Conservation (phyloP, 2,888 invertebrate species). For the Aporophyla lueneburgensis region DNA sequence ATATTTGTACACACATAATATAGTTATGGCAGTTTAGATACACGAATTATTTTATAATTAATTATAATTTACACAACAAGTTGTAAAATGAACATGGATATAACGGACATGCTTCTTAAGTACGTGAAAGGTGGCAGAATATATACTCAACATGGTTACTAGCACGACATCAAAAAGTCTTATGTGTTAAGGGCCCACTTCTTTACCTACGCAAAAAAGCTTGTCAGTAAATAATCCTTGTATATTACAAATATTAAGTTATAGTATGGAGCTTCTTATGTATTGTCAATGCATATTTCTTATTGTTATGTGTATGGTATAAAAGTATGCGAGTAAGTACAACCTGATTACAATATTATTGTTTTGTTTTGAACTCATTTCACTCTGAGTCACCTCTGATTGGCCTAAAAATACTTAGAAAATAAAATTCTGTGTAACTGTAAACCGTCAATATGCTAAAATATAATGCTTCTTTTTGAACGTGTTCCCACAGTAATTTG, state of each 20-base stretch:
- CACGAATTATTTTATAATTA: constrained; percentile 26
- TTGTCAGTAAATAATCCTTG: constrained; percentile 17
- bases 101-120: constrained; percentile 18
- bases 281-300: constrained; percentile 40
- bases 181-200: constrained; percentile 3
- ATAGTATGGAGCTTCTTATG: constrained; percentile 2
- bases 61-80: constrained; percentile 25
- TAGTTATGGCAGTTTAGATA: constrained; percentile 54
- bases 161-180: constrained; percentile 18
- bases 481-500: not conserved
- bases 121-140: constrained; percentile 36
- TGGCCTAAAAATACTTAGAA: constrained; percentile 16
- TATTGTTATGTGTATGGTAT: constrained; percentile 17
- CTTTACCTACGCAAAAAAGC: constrained; percentile 9
- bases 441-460: not conserved
- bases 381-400: not conserved
- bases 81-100: constrained; percentile 20
- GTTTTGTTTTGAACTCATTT: constrained; percentile 13
- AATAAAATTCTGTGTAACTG: constrained; percentile 28
- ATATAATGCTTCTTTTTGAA: not conserved
- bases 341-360: constrained; percentile 35
- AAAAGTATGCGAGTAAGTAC: constrained; percentile 8
- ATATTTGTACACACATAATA: constrained; percentile 39
- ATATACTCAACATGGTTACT: constrained; percentile 8
- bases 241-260: constrained; percentile 7